Evolutionary conservation across 2,888 invertebrate genomes (phyloP).

Genomic region (Polymixis lichenea): DNA sequence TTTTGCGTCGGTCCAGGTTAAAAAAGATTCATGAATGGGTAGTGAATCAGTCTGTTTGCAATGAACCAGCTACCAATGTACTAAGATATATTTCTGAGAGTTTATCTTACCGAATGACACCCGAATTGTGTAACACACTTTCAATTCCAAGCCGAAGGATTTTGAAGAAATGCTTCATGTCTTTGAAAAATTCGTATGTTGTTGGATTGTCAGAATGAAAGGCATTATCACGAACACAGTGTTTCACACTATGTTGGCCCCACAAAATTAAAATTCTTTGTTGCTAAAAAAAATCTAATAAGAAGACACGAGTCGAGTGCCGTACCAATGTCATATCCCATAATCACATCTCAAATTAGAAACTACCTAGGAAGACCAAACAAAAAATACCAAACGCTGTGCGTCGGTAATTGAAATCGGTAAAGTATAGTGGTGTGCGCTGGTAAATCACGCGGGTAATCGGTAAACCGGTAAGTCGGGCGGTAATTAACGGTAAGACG

Average conservation of each 20-base stretch:
- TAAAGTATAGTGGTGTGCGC: constrained; percentile 64
- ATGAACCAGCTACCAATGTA: background rate
- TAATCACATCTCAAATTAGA: constrained; percentile 25
- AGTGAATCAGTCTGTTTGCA: background rate
- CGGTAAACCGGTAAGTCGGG: constrained; percentile 78
- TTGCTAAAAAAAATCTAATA: constrained; percentile 4
- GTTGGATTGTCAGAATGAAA: too few relatives aligned
- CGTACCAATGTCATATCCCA: constrained; percentile 24
- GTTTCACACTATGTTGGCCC: too few relatives aligned
- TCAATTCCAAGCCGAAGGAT: too few relatives aligned
- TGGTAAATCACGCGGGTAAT: constrained; percentile 84
- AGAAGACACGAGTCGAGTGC: background rate
- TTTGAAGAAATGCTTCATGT: too few relatives aligned
- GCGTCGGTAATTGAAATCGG: constrained; percentile 65
- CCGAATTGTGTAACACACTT: background rate
- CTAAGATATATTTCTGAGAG: too few relatives aligned
- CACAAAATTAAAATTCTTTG: too few relatives aligned
- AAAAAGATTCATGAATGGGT: background rate
- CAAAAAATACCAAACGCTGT: constrained; percentile 34
- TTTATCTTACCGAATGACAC: background rate
- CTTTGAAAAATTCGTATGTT: too few relatives aligned
- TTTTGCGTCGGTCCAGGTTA: too few relatives aligned
- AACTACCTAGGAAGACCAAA: constrained; percentile 9
- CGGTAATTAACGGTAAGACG: constrained; percentile 87
- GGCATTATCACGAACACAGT: too few relatives aligned